Conservation (phyloP, 2,113 vertebrate genomes). For the Girardinichthys multiradiatus region DNA sequence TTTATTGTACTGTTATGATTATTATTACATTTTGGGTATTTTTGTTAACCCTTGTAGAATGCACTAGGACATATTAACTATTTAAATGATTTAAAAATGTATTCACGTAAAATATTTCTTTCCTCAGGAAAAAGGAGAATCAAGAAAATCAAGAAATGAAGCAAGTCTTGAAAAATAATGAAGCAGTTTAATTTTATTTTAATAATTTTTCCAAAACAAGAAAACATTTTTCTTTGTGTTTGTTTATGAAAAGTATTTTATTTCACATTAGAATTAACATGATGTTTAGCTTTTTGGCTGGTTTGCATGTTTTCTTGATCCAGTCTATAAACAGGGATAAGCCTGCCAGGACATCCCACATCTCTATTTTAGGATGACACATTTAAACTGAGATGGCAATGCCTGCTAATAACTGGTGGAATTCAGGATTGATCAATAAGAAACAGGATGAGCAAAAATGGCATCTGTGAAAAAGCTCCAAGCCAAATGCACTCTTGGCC, state of each 20-base stretch:
- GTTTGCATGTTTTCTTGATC: background rate
- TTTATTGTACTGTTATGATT: background rate
- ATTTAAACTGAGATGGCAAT: too few relatives aligned
- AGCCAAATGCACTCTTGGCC: too few relatives aligned
- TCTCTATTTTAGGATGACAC: too few relatives aligned
- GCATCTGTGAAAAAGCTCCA: too few relatives aligned
- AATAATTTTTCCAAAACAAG: background rate
- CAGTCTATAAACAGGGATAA: too few relatives aligned
- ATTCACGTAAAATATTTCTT: background rate
- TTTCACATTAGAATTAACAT: background rate
- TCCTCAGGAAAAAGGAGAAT: conserved; percentile 58
- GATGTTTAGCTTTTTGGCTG: background rate
- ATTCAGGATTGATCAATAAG: too few relatives aligned
- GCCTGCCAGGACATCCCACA: too few relatives aligned
- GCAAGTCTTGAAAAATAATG: conserved; percentile 52
- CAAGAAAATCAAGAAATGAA: conserved; percentile 45
- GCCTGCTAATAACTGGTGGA: too few relatives aligned
- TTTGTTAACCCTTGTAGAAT: background rate
- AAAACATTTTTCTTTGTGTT: background rate
- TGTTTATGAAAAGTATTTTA: background rate
- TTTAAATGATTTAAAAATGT: background rate
- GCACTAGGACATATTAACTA: background rate
- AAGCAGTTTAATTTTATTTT: conserved; percentile 53
- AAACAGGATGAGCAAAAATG: too few relatives aligned
- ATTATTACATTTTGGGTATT: background rate